Conservation (phyloP, 2,888 invertebrate genomes). For the Erebia epiphron region DNA sequence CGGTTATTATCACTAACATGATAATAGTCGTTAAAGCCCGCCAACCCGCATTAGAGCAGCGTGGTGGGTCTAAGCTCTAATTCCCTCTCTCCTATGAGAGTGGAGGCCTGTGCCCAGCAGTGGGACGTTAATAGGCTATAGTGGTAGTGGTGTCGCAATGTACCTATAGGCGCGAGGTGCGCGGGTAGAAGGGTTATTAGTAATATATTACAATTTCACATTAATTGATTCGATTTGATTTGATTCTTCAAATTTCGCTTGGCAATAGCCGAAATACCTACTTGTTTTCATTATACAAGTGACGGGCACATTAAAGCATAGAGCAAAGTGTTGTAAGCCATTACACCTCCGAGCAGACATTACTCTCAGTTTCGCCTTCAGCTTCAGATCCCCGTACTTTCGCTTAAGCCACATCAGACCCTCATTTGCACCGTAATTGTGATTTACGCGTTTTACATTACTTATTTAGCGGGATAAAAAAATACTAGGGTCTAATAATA, state of each 20-base stretch:
- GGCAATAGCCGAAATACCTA: constrained; percentile 26
- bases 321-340: constrained; percentile 46
- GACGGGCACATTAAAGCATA: constrained; percentile 37
- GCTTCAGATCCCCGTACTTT: constrained; percentile 39
- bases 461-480: constrained; percentile 15
- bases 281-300: constrained; percentile 37
- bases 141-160: too few species aligned
- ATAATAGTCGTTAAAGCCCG: too few species aligned
- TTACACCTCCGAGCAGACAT: constrained; percentile 43
- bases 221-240: background rate
- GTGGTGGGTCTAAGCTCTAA: too few species aligned
- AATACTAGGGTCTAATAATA: too few species aligned
- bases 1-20: too few species aligned
- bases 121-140: too few species aligned
- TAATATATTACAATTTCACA: too few species aligned
- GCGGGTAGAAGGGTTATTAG: too few species aligned
- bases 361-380: constrained; percentile 43
- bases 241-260: background rate
- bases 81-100: too few species aligned
- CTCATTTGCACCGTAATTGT: constrained; percentile 34
- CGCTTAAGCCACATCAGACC: constrained; percentile 37
- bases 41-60: too few species aligned
- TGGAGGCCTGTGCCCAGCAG: too few species aligned
- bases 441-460: constrained; percentile 31
- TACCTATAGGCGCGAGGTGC: too few species aligned